Evolutionary conservation across 2,888 invertebrate species (phyloP).

Genomic region (Nephrocerus scutellatus): DNA sequence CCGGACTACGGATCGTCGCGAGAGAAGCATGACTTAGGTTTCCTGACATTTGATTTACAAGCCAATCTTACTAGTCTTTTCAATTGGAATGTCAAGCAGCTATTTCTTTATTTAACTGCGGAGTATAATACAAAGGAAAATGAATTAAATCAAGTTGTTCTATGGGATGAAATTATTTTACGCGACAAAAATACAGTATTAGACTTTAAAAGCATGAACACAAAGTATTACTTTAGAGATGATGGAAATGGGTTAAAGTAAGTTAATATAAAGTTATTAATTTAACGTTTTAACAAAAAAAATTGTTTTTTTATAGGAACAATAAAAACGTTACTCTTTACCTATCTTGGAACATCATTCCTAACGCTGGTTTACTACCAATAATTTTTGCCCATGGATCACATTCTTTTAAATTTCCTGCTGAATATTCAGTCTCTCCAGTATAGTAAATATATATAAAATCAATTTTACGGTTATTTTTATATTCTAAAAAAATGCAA

Average conservation of each 20-base stretch:
- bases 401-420: conserved; percentile 85
- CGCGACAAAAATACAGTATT: conserved; percentile 90
- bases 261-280: conserved; percentile 39
- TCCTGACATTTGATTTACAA: conserved; percentile 88
- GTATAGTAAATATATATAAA: too few relatives aligned
- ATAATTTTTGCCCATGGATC: conserved; percentile 75
- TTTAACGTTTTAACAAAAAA: too few relatives aligned
- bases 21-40: conserved; percentile 92
- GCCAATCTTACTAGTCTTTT: conserved; percentile 87
- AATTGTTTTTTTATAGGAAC: conserved; percentile 60
- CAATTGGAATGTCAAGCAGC: conserved; percentile 99
- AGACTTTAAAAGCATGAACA: conserved; percentile 89
- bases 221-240: conserved; percentile 99
- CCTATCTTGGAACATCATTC: conserved; percentile 97
- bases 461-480: too few relatives aligned
- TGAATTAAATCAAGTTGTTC: conserved; percentile 84
- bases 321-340: conserved; percentile 91
- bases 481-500: too few relatives aligned
- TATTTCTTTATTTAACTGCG: conserved; percentile 94
- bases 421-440: conserved; percentile 69
- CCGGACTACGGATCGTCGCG: conserved; percentile 91
- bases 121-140: conserved; percentile 88
- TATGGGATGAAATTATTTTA: conserved; percentile 97
- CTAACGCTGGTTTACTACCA: conserved; percentile 93
- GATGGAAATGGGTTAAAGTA: conserved; percentile 95